phyloP scores from a whole-genome alignment of 1,140 invertebrate species.

The Fopius arisanus region DNA sequence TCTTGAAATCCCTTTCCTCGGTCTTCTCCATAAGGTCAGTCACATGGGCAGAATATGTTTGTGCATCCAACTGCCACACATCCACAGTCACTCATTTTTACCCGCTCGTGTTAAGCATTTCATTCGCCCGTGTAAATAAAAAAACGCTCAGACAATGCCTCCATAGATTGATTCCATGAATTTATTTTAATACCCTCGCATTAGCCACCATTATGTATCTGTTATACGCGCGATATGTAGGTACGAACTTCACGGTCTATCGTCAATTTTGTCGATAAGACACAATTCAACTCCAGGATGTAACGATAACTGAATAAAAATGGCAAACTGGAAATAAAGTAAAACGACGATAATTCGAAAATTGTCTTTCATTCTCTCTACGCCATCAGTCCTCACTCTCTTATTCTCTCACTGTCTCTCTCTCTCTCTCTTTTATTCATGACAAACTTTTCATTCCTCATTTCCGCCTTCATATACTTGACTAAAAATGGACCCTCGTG shows the following conservation, averaged over 20 bases:
- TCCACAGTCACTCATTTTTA: background rate
- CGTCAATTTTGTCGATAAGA: background rate
- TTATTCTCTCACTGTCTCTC: background rate
- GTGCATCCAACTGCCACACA: background rate
- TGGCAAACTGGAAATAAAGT: background rate
- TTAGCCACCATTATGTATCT: conserved; percentile 36
- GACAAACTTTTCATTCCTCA: background rate
- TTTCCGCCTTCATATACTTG: conserved; percentile 2
- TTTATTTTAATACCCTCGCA: conserved; percentile 42
- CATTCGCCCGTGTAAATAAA: conserved; percentile 5
- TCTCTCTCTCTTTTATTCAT: background rate
- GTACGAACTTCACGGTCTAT: background rate
- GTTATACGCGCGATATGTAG: background rate
- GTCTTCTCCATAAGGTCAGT: conserved; percentile 16
- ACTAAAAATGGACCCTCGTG: background rate
- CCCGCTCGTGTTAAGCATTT: background rate
- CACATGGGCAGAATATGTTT: background rate
- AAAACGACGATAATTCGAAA: conserved; percentile 1
- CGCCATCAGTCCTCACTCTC: background rate
- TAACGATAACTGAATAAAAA: background rate
- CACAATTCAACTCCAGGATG: background rate
- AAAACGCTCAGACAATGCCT: conserved; percentile 38
- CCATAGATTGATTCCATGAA: conserved; percentile 46
- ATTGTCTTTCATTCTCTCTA: background rate
- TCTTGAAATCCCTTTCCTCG: conserved; percentile 33